Base-by-base conservation (phyloP, 2,113 vertebrate genomes). In the Esox niger region DNA sequence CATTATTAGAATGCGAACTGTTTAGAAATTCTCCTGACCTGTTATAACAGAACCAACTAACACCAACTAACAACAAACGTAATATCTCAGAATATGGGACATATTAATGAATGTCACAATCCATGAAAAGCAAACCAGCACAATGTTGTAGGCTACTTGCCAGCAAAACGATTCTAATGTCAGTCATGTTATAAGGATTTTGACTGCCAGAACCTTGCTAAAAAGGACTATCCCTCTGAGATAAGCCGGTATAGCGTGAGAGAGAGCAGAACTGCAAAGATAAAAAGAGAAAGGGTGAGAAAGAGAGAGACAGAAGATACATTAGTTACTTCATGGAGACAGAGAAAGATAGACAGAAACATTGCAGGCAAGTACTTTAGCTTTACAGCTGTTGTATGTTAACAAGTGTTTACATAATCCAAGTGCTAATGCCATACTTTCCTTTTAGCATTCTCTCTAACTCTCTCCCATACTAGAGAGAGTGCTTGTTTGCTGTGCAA, bases 301-400 rank as follows among this genome's bases (percentile, higher is more conserved):
- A 13, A 59, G 26, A 59, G n/a, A 20, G 71, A 60, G 25, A 29
- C 26, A 30, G 56, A 29, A n/a, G n/a, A n/a, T n/a, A n/a, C n/a
- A n/a, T n/a, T n/a, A n/a, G n/a, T n/a, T n/a, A n/a, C n/a, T n/a
- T n/a, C n/a, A n/a, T n/a, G n/a, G 13, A 30, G 56, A 30, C 5
- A 58, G 10, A 30, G 15, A 17, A 43, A 29, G 43, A 55, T 7
- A 55, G 52, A 55, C 9, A 56, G 21, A 56, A 25, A 27, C 8
- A 56, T 2, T 4, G 54, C 71, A 67, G 59, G 58, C 23, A 73
- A 59, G 68, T 64, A 70, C 55, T 31, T 54, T 56, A 61, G 76
- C 68, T 61, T 27, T 79, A 73, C 82, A 86, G 81, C 76, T 82
- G 82, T 32, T 56, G 67, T 62, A 61, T 73, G 66, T 80, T 69